Percentiles rank a stretch among this genome's conserved stretches.
Evolutionary conservation across 2,113 vertebrate species (phyloP).

Genomic region (Haemorhous mexicanus): DNA sequence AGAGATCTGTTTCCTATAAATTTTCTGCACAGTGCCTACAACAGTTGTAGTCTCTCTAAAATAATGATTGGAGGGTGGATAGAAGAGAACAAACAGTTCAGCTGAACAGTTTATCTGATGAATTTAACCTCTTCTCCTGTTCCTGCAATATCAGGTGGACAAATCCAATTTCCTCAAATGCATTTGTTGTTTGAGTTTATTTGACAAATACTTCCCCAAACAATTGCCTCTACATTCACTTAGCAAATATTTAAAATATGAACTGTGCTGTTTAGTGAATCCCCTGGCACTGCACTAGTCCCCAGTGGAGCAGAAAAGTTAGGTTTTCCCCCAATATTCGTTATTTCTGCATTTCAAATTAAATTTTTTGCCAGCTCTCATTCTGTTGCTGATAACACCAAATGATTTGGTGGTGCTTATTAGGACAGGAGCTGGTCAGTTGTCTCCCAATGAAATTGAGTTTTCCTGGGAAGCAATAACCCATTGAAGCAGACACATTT

Average conservation of each 20-base stretch:
- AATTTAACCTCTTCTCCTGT: conserved; percentile 37
- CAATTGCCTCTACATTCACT: conserved; percentile 39
- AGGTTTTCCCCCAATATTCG: not conserved
- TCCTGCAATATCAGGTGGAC: conserved; percentile 53
- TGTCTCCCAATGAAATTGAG: not conserved
- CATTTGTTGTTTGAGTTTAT: conserved; percentile 61
- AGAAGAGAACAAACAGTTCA: conserved; percentile 54
- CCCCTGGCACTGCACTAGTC: not conserved
- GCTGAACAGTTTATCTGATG: conserved; percentile 53
- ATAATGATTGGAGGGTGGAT: conserved; percentile 41
- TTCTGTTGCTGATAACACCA: not conserved
- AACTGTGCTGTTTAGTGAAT: not conserved
- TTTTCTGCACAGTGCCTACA: conserved; percentile 9
- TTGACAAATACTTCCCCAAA: conserved; percentile 57
- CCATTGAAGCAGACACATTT: not conserved
- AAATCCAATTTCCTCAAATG: conserved; percentile 62
- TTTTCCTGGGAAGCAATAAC: conserved; percentile 47
- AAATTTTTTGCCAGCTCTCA: not conserved
- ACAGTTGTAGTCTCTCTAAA: conserved; percentile 35
- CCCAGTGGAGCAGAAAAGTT: not conserved
- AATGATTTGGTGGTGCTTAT: not conserved
- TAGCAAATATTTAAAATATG: conserved; percentile 53
- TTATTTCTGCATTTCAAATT: conserved; percentile 15
- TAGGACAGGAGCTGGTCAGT: conserved; percentile 33
- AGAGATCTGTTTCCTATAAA: conserved; percentile 10